Percentiles rank a stretch among this genome's conserved stretches.
Conservation (phyloP, 2,888 invertebrate genomes). For the Scaptomyza flava region DNA sequence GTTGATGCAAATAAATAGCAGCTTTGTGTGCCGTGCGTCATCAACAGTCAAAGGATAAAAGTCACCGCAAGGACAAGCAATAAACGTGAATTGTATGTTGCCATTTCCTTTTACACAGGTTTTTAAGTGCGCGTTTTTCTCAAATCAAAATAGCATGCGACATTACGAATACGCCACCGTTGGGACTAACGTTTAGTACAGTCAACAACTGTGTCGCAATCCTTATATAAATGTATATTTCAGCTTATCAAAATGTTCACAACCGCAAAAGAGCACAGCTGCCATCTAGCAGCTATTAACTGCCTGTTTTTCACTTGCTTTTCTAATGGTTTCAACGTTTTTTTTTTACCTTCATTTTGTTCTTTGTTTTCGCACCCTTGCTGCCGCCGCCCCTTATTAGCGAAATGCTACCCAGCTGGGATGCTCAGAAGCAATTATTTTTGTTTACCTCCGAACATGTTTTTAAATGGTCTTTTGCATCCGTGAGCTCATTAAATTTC, state of each 20-base stretch:
- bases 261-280: constrained; percentile 34
- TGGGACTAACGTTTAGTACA: constrained; percentile 2
- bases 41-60: constrained; percentile 50
- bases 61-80: constrained; percentile 33
- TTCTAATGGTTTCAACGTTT: constrained; percentile 39
- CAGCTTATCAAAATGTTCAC: constrained; percentile 49
- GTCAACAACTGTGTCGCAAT: constrained; percentile 12
- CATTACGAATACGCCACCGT: constrained; percentile 39
- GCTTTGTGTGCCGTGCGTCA: constrained; percentile 55
- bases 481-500: constrained; percentile 18
- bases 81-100: constrained; percentile 39
- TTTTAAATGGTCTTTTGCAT: constrained; percentile 14
- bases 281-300: constrained; percentile 21
- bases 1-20: constrained; percentile 52
- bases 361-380: neutral
- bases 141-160: constrained; percentile 21
- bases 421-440: constrained; percentile 41
- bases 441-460: constrained; percentile 6
- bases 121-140: constrained; percentile 22
- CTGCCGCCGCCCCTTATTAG: constrained; percentile 4
- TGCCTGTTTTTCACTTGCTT: constrained; percentile 8
- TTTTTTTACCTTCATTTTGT: constrained; percentile 4
- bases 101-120: neutral
- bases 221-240: constrained; percentile 28
- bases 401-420: constrained; percentile 29